Base-by-base conservation (phyloP, 2,888 invertebrate genomes). In the Apotomis turbidana region DNA sequence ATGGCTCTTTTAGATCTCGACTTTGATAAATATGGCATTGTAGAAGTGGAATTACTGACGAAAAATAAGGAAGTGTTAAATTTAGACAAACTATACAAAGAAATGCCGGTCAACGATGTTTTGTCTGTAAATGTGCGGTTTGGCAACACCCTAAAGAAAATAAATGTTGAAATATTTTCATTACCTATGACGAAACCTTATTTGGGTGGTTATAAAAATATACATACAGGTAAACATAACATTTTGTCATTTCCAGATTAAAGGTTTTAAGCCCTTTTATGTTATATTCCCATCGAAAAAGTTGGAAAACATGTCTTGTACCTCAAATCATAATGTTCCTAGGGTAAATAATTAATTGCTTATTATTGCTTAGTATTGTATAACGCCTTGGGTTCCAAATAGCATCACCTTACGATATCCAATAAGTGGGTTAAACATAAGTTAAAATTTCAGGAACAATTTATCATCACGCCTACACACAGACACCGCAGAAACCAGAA, bases 381-480 rank as follows among this genome's bases (percentile, higher is more conserved):
- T n/a, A n/a, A n/a, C n/a, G n/a, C n/a, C n/a, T n/a, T n/a, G n/a
- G n/a, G n/a, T n/a, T n/a, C n/a, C n/a, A 2, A 41, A 41, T 41
- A 41, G 41, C 5, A 41, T 41, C 27, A 27, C 2, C 27, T 27
- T 15, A 13, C 54, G 5, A 1, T 60, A 44, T 44, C 8, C 44
- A 49, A 3, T 49, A 49, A 41, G 6, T 41, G 0, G 9, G 49
- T 6, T 10, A 49, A 0, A 6, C 12, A 3, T 9, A 49, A 8
- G 9, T 10, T 49, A 9, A 49, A 10, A 41, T 86, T 82, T 73
- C 79, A 94, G 95, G 93, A 64, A 87, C 94, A 8, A 94, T 96
- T 79, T 98, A 96, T 84, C 95, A 97, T 79, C 96, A 98, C 88
- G 98, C 97, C 3, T 95, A 94, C 75, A 95, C 97, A 0, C 98